Evolutionary conservation across 2,888 invertebrate species (phyloP), one percentile per base, ranked within the genome.

Genomic region (Tetrapedia diversipes): DNA sequence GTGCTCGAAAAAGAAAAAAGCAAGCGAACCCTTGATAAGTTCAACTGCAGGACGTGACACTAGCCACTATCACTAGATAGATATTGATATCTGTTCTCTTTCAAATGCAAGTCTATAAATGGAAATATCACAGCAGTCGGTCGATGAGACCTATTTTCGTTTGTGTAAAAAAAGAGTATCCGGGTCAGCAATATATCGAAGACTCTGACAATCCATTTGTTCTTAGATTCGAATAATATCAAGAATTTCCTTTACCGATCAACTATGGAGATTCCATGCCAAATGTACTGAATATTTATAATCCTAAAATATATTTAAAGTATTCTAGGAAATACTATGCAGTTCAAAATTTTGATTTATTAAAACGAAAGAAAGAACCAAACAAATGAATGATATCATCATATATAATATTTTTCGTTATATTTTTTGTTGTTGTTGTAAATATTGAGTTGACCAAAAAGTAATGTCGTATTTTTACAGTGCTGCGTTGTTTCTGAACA

Each of bases 61-160:
- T 24, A 47, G 45, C 29, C n/a, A n/a, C n/a, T n/a, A n/a, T n/a
- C n/a, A n/a, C n/a, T n/a, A 7, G 19, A 49, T 11, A 49, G 29
- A 63, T 69, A 72, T 51, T 32, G 29, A 16, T 74, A 72, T 57
- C 56, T 11, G 6, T 2, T 22, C 57, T 10, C 7, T 19, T 24
- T 4, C 4, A 11, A 27, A 60, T 79, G 39, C 29, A 54, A 24
- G 49, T 57, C 64, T 54, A 34, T 59, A 56, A 64, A 78, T 74
- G 70, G 41, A 56, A 22, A 54, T 47, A 60, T 69, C 47, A 41
- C 19, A n/a, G 10, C 63, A 24, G 43, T 51, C 65, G 68, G 68
- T 60, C 65, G 70, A 77, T 71, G 47, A 22, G 27, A 56, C 66
- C 66, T 64, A 73, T 51, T 61, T 73, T 69, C 59, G 43, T 34